A percentile compares a stretch with the other conserved stretches of the same genome.
Conservation (phyloP, 1,140 invertebrate species). For the Globodera ellingtonae region DNA sequence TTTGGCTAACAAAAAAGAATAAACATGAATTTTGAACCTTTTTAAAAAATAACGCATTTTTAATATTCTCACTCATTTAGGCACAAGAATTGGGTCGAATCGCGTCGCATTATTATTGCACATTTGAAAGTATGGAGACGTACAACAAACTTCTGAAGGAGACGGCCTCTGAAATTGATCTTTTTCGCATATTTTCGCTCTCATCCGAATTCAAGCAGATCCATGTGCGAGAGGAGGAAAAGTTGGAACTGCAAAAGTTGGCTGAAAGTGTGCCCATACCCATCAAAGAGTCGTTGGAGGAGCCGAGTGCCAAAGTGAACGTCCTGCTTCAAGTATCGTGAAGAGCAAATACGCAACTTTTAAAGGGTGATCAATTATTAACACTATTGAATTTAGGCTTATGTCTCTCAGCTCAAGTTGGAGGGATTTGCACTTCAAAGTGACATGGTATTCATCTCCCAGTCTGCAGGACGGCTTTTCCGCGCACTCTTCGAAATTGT, state of each 20-base stretch:
- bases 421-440: conserved; percentile 98
- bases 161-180: conserved; percentile 92
- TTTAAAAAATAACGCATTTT: conserved; percentile 23
- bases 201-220: conserved; percentile 90
- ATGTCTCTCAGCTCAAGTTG: conserved; percentile 95
- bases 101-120: conserved; percentile 96
- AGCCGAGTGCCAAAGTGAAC: conserved; percentile 85
- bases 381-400: conserved; percentile 80
- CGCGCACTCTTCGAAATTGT: conserved; percentile 96
- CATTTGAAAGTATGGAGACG: conserved; percentile 90
- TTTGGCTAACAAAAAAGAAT: not conserved
- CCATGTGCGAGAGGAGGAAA: conserved; percentile 94
- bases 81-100: conserved; percentile 92
- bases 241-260: conserved; percentile 91
- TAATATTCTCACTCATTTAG: conserved; percentile 47
- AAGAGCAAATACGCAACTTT: conserved; percentile 31
- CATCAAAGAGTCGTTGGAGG: conserved; percentile 97
- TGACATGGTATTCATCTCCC: conserved; percentile 99
- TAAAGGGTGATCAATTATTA: not conserved
- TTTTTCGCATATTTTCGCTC: conserved; percentile 98
- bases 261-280: conserved; percentile 97
- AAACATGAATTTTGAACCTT: not conserved
- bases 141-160: conserved; percentile 96
- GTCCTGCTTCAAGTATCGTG: conserved; percentile 57
- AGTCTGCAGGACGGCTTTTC: conserved; percentile 91